Evolutionary conservation across 2,113 vertebrate genomes (phyloP), one percentile per base, ranked within the genome.

Genomic region (Aythya baeri): DNA sequence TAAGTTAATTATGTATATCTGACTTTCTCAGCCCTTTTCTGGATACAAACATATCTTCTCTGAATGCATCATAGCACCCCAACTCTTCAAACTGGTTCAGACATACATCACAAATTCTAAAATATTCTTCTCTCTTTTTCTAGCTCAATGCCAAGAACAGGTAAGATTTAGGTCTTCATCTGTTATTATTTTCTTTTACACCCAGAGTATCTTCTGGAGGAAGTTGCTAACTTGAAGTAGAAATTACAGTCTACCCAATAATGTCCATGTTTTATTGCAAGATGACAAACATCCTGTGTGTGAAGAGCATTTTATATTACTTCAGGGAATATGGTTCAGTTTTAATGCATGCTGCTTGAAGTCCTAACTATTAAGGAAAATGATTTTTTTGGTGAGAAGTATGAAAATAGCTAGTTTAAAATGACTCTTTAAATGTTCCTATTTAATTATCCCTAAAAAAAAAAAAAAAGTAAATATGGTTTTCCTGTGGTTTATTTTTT

Each of bases 131-230:
- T 22, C 8, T n/a, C 5, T 1, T 76, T 15, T 76, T 67, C 50
- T 62, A 76, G 29, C 6, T 17, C 25, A 65, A 6, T 52, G 52
- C 20, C 18, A 84, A 84, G 32, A 74, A 38, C 29, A 49, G 13
- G 29, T 5, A 91, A 73, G 49, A 66, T 52, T 84, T 44, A 78
- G 4, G 12, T 52, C 38, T 62, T 18, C 9, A 66, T 50, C 46
- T 83, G 4, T 65, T 59, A 62, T 2, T 0, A 20, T 61, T 89
- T 89, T 57, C n/a, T 61, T 41, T 0, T 0, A 52, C 17, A 67
- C 36, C 3, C 31, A 46, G 17, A 61, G n/a, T 59, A 55, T 16
- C 49, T 90, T 85, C n/a, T 55, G 54, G n/a, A 70, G 34, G 22
- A 61, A 29, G 25, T 18, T 61, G 25, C 11, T 66, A 61, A 36